Conservation (phyloP, 2,113 vertebrate species). For the Sciurus niger region DNA sequence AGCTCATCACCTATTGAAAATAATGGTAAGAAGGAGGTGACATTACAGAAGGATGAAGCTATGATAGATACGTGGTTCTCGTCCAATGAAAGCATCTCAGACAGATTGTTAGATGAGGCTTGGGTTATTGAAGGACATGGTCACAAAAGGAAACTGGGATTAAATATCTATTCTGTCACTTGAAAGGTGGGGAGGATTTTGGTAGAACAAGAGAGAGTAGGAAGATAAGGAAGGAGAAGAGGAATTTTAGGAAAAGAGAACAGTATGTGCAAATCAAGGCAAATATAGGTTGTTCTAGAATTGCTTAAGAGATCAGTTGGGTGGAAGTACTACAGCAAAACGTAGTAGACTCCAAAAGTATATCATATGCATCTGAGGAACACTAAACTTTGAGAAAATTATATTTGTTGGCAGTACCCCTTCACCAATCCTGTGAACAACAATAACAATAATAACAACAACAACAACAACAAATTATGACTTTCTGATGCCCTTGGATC, state of each 20-base stretch:
- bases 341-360: not conserved
- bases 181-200: not conserved
- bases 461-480: not conserved
- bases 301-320: not conserved
- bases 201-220: not conserved
- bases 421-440: not conserved
- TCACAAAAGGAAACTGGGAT: not conserved
- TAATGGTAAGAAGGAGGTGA: not conserved
- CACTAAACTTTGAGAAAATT: not conserved
- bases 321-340: not conserved
- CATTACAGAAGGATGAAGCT: not conserved
- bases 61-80: no score
- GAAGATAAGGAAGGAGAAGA: not conserved
- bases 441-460: not conserved
- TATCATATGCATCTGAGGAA: not conserved
- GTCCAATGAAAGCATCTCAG: not conserved
- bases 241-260: not conserved
- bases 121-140: not conserved
- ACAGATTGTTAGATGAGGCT: not conserved
- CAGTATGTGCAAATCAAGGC: not conserved
- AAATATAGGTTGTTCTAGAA: not conserved
- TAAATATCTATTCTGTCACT: conserved; percentile 8
- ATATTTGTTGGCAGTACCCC: not conserved
- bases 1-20: not conserved
- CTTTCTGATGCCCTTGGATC: not conserved